phyloP scores from a whole-genome alignment of 2,888 invertebrate species.

The Carterocephalus palaemon region DNA sequence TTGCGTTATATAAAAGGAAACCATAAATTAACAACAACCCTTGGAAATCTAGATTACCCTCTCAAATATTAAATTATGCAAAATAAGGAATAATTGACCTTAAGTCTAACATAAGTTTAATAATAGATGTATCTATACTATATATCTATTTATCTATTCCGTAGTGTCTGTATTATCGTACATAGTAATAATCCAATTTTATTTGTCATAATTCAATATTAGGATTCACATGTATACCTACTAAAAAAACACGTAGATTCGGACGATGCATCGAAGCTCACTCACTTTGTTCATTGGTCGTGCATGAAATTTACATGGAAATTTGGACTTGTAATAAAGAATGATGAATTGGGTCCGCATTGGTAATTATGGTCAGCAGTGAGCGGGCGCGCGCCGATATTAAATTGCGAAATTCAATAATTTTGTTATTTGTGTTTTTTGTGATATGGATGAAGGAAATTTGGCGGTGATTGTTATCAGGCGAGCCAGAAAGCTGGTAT shows the following conservation, averaged over 20 bases:
- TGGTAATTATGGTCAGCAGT: constrained; percentile 73
- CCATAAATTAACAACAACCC: too few relatives aligned
- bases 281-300: constrained; percentile 56
- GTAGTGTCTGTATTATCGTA: too few relatives aligned
- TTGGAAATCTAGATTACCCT: too few relatives aligned
- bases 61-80: too few relatives aligned
- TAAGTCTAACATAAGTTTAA: too few relatives aligned
- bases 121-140: too few relatives aligned
- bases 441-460: constrained; percentile 31
- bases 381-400: constrained; percentile 62
- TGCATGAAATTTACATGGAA: constrained; percentile 76
- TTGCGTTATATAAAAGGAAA: too few relatives aligned
- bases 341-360: constrained; percentile 76
- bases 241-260: constrained; percentile 60
- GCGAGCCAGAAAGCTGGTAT: constrained; percentile 6
- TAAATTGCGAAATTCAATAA: constrained; percentile 72
- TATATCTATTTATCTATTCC: too few relatives aligned
- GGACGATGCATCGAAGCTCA: constrained; percentile 65
- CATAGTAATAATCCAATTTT: too few relatives aligned
- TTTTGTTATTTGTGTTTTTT: constrained; percentile 57
- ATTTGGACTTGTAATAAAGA: constrained; percentile 76
- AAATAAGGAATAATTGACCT: too few relatives aligned
- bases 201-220: not conserved
- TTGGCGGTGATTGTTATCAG: constrained; percentile 24
- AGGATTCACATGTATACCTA: constrained; percentile 2